Base-by-base conservation (phyloP, 2,113 vertebrate species). In the Ginglymostoma cirratum region DNA sequence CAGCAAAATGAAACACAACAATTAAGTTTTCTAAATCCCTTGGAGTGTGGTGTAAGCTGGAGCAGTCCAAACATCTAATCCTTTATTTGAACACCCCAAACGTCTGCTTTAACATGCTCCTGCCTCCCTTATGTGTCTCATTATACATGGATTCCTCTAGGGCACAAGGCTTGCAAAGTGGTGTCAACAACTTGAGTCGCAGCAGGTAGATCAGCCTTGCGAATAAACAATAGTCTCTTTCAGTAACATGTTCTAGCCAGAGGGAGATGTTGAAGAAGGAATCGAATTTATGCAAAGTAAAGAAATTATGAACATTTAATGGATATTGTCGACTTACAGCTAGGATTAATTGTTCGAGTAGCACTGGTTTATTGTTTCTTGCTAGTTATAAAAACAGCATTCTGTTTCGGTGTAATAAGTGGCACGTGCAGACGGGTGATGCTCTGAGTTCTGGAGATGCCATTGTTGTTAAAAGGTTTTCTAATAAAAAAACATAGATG, bases 31-130 rank as follows among this genome's bases (percentile, higher is more conserved):
- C 6, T 61, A 23, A 61, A 2, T 23, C 89, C 89, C 86, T 67
- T 93, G 34, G 55, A n/a, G 66, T 6, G 19, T 2, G 0, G 6
- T 10, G 89, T 66, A 66, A 93, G n/a, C 89, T 93, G 89, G 34
- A 67, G 61, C n/a, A 93, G 89, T 93, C 61, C 5, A 38, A 93
- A 38, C 61, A 93, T 66, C 34, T 38, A 66, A 66, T 0, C 61
- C 34, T 67, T 93, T 93, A n/a, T 93, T 93, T 93, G 61, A 93
- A 66, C 89, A 93, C 61, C 34, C n/a, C 61, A 67, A 93, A 93
- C 38, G 55, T 93, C 89, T 66, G 61, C 89, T 67, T 19, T 93
- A 66, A 93, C 42, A 66, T 66, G 61, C 34, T 93, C 89, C 21
- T 66, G 34, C 89, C 61, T 93, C 89, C 89, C 55, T 93, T 61